Conservation (phyloP, 1,140 invertebrate genomes). For the Phenacoccus solenopsis region DNA sequence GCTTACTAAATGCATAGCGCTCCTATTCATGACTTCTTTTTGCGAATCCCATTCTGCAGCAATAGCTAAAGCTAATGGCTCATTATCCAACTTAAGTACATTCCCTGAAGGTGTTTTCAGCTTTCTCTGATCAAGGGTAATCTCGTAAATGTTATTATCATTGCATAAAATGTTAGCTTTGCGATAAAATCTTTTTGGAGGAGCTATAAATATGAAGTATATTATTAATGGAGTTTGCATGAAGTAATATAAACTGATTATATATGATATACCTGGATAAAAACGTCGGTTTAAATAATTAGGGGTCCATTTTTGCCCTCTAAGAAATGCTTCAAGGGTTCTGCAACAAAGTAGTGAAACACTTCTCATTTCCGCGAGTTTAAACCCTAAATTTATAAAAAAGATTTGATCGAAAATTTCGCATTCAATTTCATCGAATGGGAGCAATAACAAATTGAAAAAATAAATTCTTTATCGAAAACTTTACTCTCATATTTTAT, state of each 20-base stretch:
- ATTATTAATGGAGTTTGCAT: neutral
- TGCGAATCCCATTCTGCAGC: slow-evolving; percentile 88
- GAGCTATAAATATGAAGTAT: neutral
- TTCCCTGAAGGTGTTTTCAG: slow-evolving; percentile 76
- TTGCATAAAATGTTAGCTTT: neutral
- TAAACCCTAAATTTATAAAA: no score
- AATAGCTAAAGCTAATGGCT: slow-evolving; percentile 78
- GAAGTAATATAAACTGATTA: neutral
- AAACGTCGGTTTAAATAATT: neutral
- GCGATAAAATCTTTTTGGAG: neutral
- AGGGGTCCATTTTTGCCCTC: neutral
- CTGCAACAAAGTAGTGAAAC: neutral
- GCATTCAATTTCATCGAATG: no score
- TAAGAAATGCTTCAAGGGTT: neutral
- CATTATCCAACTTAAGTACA: slow-evolving; percentile 61
- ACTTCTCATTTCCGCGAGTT: no score
- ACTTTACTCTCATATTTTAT: no score
- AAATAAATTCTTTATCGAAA: no score
- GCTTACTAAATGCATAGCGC: slow-evolving; percentile 76
- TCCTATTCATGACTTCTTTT: slow-evolving; percentile 56
- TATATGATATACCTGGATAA: neutral
- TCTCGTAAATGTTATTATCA: slow-evolving; percentile 49
- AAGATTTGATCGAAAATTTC: no score
- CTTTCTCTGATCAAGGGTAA: slow-evolving; percentile 68
- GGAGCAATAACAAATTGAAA: no score